These are phyloP conservation scores for Montipora cactus DNA, from an alignment of 64 coral and sea anemone species.

Conservation along the genomic window DNA sequence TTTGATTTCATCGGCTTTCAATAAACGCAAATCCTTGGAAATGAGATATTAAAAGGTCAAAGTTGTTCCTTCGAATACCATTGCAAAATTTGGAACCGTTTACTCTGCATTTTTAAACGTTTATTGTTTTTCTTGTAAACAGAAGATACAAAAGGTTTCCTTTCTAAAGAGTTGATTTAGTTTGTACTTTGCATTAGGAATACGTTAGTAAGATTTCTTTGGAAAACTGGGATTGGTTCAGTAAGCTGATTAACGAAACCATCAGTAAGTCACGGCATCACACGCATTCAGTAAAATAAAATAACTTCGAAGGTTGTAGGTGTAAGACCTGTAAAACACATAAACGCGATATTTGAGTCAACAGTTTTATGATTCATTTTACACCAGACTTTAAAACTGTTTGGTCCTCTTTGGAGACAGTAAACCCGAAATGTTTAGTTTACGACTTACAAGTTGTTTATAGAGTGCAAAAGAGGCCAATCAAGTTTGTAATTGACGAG, in stretches of 20 bases:
- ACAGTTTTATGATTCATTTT: neutral
- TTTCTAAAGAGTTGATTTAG: slow-evolving; percentile 1
- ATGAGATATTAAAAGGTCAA: slow-evolving; percentile 26
- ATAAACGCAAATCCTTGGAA: neutral
- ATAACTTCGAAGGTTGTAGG: neutral
- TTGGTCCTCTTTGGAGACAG: neutral
- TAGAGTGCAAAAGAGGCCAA: neutral
- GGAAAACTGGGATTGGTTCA: slow-evolving; percentile 34
- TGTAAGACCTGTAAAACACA: too few relatives aligned
- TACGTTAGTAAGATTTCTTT: slow-evolving; percentile 28
- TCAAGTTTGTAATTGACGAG: neutral
- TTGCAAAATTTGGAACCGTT: neutral
- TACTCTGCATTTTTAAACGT: neutral
- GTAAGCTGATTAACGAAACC: slow-evolving; percentile 47
- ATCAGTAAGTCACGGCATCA: slow-evolving; percentile 46
- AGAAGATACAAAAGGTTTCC: neutral
- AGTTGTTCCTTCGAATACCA: neutral
- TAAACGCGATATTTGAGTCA: neutral
- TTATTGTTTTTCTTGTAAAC: neutral
- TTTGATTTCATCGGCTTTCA: neutral
- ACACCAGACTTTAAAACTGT: too few relatives aligned
- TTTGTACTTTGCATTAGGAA: slow-evolving; percentile 24
- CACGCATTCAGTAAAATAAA: neutral
- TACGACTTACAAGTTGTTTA: slow-evolving; percentile 30
- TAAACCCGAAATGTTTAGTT: slow-evolving; percentile 15